Conservation (phyloP, 2,888 invertebrate genomes). For the Rotaria socialis region DNA sequence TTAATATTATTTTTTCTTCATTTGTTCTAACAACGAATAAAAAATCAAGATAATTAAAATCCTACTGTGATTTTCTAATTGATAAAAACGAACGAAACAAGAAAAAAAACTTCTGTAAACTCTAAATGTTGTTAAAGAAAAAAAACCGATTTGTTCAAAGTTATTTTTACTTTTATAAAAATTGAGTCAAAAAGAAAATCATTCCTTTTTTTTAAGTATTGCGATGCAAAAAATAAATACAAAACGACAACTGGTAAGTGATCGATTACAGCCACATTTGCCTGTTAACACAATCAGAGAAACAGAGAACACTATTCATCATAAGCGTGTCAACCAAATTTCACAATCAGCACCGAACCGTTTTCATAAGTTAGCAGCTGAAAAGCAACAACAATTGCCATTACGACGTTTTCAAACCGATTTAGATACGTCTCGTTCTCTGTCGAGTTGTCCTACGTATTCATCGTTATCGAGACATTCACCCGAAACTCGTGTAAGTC, state of each 20-base stretch:
- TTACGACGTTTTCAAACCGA: background rate
- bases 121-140: no score
- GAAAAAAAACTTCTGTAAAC: background rate
- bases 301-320: background rate
- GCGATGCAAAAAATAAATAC: background rate
- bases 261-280: background rate
- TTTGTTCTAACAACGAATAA: background rate
- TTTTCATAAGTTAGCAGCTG: background rate
- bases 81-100: background rate
- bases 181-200: background rate
- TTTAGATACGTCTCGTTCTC: no score
- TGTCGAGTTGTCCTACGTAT: background rate
- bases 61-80: background rate
- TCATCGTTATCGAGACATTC: background rate
- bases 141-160: no score
- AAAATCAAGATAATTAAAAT: background rate
- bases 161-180: background rate
- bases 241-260: background rate
- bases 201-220: background rate
- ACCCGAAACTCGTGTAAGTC: background rate
- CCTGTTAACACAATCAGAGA: background rate
- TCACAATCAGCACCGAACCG: background rate
- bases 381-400: background rate
- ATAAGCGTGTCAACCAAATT: background rate
- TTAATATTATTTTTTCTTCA: background rate